A percentile compares a stretch with the other conserved stretches of the same genome.
Conservation (phyloP, 2,113 vertebrate species). For the Epinephelus fuscoguttatus region DNA sequence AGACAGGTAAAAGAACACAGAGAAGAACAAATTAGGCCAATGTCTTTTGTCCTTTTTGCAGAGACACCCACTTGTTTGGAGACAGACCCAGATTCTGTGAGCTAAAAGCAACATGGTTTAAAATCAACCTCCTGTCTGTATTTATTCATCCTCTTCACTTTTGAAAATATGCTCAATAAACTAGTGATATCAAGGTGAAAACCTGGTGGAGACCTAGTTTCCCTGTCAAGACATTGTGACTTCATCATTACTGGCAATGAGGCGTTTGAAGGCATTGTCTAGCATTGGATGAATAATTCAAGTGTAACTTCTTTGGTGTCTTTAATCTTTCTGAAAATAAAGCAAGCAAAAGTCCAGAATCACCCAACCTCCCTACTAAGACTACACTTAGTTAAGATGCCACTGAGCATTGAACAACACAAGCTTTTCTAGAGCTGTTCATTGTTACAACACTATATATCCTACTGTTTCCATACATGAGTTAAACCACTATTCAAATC, state of each 20-base stretch:
- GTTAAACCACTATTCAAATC: neutral
- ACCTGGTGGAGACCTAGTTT: neutral
- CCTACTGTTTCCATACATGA: neutral
- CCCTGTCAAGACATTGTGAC: neutral
- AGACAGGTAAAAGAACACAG: neutral
- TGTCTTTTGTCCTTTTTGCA: neutral
- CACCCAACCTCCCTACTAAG: neutral
- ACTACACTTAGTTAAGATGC: too few relatives aligned
- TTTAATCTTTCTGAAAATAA: neutral
- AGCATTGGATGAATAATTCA: neutral
- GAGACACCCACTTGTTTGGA: slow-evolving; percentile 13
- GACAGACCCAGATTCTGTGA: neutral
- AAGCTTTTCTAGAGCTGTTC: neutral
- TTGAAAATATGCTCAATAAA: neutral
- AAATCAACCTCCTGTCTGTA: neutral
- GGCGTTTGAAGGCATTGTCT: neutral
- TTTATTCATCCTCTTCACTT: neutral
- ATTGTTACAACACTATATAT: neutral
- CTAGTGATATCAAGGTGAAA: neutral
- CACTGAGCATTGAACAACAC: neutral
- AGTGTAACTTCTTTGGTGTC: neutral
- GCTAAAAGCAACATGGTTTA: neutral
- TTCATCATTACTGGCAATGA: neutral
- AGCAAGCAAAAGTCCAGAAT: neutral
- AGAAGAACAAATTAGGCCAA: neutral